Evolutionary conservation across 35 echinoderm and acorn worm species (phyloP).

Genomic region (Heliocidaris tuberculata): DNA sequence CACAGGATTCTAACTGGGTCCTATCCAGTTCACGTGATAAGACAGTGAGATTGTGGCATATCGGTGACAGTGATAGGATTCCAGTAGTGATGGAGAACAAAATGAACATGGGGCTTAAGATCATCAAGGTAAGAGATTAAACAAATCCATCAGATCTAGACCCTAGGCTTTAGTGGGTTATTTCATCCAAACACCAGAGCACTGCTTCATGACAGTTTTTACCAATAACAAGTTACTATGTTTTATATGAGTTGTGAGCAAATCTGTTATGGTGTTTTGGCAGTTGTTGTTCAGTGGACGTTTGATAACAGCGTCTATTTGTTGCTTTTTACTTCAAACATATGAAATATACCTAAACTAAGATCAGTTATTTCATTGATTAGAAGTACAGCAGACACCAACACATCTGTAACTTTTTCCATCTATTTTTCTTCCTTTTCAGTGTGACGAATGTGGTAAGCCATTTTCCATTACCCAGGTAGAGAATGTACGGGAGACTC

Average conservation of each 20-base stretch:
- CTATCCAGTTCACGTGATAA: constrained; percentile 87
- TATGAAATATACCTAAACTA: not conserved
- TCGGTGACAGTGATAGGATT: constrained; percentile 81
- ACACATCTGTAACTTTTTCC: not conserved
- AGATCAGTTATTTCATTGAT: not conserved
- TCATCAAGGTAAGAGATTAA: constrained; percentile 77
- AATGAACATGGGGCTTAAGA: constrained; percentile 88
- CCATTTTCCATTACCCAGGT: constrained; percentile 94
- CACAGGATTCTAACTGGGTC: constrained; percentile 74
- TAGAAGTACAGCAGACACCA: not conserved
- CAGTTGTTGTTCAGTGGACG: too few relatives aligned
- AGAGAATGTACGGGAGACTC: constrained; percentile 52
- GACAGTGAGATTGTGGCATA: constrained; percentile 89
- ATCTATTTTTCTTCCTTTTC: constrained; percentile 14
- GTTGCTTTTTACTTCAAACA: not conserved
- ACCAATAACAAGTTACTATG: too few relatives aligned
- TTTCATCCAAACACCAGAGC: too few relatives aligned
- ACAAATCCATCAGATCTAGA: too few relatives aligned
- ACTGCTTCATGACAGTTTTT: too few relatives aligned
- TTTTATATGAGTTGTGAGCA: too few relatives aligned
- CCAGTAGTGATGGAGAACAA: constrained; percentile 95
- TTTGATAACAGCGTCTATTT: too few relatives aligned
- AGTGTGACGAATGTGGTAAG: constrained; percentile 90
- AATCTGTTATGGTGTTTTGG: too few relatives aligned
- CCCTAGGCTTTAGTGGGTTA: too few relatives aligned